A percentile compares a stretch with the other conserved stretches of the same genome.
Evolutionary conservation across 2,113 vertebrate species (phyloP).

Genomic region (Scomber scombrus): DNA sequence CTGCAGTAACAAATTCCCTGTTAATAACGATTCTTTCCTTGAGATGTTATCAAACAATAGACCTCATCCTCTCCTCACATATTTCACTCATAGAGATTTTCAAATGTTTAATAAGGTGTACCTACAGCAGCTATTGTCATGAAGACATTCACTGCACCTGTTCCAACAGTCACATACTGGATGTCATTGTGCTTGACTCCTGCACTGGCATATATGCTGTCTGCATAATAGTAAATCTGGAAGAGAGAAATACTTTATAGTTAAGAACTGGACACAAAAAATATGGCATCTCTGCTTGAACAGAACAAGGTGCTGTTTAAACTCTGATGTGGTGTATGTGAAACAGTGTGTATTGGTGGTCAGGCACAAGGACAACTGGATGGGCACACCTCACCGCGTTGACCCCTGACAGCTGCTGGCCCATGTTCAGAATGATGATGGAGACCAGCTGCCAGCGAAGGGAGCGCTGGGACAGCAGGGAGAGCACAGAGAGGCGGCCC

Average conservation of each 20-base stretch:
- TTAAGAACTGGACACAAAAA: not conserved
- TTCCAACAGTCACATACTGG: slow-evolving; percentile 93
- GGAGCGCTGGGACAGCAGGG: slow-evolving; percentile 85
- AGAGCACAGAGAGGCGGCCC: slow-evolving; percentile 86
- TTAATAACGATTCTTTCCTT: not conserved
- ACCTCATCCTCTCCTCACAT: not conserved
- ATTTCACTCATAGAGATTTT: not conserved
- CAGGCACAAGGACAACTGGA: not conserved
- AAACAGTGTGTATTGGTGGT: not conserved
- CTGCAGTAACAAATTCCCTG: slow-evolving; percentile 68
- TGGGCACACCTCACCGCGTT: slow-evolving; percentile 84
- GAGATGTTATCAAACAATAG: not conserved
- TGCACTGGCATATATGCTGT: slow-evolving; percentile 89
- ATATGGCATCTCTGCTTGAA: not conserved
- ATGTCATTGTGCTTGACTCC: slow-evolving; percentile 83
- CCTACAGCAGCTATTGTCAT: slow-evolving; percentile 90
- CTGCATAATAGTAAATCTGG: slow-evolving; percentile 96
- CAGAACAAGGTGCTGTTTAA: not conserved
- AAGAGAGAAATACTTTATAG: not conserved
- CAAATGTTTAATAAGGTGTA: slow-evolving; percentile 6
- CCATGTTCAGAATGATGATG: slow-evolving; percentile 89
- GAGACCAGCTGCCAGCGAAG: slow-evolving; percentile 94
- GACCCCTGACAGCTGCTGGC: slow-evolving; percentile 95
- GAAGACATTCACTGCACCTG: slow-evolving; percentile 91
- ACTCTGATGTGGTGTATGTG: not conserved